phyloP scores from a whole-genome alignment of 2,888 invertebrate species.

The Polia nebulosa region DNA sequence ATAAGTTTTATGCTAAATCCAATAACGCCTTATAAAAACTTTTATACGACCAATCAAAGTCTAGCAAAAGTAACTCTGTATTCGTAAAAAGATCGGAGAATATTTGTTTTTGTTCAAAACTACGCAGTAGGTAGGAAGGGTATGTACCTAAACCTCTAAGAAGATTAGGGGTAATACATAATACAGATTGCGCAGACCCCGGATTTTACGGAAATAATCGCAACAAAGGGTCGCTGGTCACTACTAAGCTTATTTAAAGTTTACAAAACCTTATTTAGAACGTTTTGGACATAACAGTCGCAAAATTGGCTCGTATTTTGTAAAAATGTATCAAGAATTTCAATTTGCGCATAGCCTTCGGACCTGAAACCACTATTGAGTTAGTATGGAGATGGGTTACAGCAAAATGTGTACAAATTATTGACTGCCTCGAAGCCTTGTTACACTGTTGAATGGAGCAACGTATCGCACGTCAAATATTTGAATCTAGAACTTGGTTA shows the following conservation, averaged over 20 bases:
- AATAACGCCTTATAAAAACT: slow-evolving; percentile 51
- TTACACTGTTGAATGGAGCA: slow-evolving; percentile 47
- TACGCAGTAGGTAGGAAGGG: slow-evolving; percentile 7
- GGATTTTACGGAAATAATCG: slow-evolving; percentile 43
- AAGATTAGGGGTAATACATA: slow-evolving; percentile 59
- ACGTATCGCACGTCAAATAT: slow-evolving; percentile 44
- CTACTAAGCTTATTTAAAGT: slow-evolving; percentile 46
- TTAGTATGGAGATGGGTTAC: slow-evolving; percentile 45
- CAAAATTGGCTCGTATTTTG: slow-evolving; percentile 25
- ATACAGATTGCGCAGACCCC: slow-evolving; percentile 29
- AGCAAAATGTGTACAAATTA: slow-evolving; percentile 43
- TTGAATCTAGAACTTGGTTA: slow-evolving; percentile 50
- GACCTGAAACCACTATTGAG: slow-evolving; percentile 33
- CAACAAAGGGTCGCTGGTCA: slow-evolving; percentile 33
- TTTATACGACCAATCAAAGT: slow-evolving; percentile 57
- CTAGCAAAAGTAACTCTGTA: slow-evolving; percentile 38
- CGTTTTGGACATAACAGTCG: neutral
- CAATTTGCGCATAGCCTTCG: slow-evolving; percentile 21
- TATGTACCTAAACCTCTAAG: slow-evolving; percentile 50
- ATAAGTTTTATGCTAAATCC: slow-evolving; percentile 56
- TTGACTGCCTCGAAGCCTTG: slow-evolving; percentile 35
- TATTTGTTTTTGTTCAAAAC: slow-evolving; percentile 53
- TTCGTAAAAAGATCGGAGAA: slow-evolving; percentile 11
- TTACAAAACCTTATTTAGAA: slow-evolving; percentile 40
- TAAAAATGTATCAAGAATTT: slow-evolving; percentile 21